Base-by-base conservation (phyloP, 2,888 invertebrate genomes). In the Platerodrilus igneus region DNA sequence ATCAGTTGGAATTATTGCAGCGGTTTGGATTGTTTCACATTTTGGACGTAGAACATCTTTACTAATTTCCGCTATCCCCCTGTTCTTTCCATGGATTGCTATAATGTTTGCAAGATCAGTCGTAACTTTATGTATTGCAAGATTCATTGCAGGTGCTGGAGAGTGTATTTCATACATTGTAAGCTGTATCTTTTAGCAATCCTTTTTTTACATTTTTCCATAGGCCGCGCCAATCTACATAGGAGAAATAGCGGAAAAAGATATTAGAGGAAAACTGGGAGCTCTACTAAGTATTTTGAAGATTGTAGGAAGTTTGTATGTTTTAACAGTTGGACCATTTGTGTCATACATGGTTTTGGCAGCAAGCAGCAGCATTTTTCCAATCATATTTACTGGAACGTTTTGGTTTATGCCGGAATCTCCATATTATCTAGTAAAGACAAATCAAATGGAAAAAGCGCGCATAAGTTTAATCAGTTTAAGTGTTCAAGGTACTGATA, bases 111-210 rank as follows among this genome's bases (percentile, higher is more conserved):
- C 51, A 1, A 44, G 39, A 23, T 36, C 47, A 3, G 32, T 78
- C 0, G 57, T 60, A 0, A 76, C 78, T 74, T 67, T 81, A 3
- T 75, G 76, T 51, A 63, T 71, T 0, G 81, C 79, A 0, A 68
- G 82, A 37, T 75, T 83, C 27, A 68, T 86, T 18, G 77, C 77
- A 3, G 88, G 86, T 16, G 56, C 83, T 6, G 78, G 81, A 9
- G 79, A 79, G 17, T 86, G 87, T 15, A 82, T 86, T 1, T 47
- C 50, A 4, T 42, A 37, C 25, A 37, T 47, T 18, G 55, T 53
- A 41, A 47, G 23, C 27, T n/a, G n/a, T n/a, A n/a, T n/a, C n/a
- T n/a, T n/a, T n/a, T n/a, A n/a, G n/a, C n/a, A n/a, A n/a, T n/a
- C n/a, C n/a, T n/a, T n/a, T n/a, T n/a, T n/a, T n/a, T n/a, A n/a